These are phyloP conservation scores for Eristalinus sepulchralis DNA, from an alignment of 2,888 invertebrate genomes.

Conservation along the genomic window DNA sequence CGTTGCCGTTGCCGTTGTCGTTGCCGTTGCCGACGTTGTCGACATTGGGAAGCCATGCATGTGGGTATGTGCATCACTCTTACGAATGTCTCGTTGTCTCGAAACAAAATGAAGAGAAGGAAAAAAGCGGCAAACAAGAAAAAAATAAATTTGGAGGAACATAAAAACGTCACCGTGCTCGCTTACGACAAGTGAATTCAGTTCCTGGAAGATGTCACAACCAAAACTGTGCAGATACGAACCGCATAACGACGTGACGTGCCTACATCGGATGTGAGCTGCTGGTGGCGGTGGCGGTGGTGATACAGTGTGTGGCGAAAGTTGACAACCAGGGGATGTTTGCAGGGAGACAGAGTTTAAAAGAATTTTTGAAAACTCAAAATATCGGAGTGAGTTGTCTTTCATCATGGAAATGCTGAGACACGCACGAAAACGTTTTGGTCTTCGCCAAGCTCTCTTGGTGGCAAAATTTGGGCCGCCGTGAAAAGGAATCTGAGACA, in stretches of 20 bases:
- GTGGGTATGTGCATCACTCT: constrained; percentile 41
- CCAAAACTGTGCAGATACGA: constrained; percentile 17
- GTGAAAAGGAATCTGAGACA: no score
- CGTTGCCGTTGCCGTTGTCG: constrained; percentile 1
- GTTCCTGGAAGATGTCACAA: constrained; percentile 38
- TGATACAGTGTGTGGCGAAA: constrained; percentile 13
- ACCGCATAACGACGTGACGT: constrained; percentile 41
- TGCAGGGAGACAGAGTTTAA: background rate
- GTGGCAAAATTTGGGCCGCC: no score
- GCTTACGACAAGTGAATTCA: constrained; percentile 40
- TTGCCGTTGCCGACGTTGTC: background rate
- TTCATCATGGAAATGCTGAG: no score
- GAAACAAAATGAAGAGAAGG: background rate
- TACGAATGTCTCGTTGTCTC: constrained; percentile 38
- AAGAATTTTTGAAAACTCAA: no score
- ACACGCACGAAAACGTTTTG: no score
- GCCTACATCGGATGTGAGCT: constrained; percentile 12
- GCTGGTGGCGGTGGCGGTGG: no score
- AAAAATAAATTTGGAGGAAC: background rate
- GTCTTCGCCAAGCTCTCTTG: no score
- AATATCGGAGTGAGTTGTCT: no score
- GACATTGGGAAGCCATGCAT: constrained; percentile 18
- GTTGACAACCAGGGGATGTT: background rate
- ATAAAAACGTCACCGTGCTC: background rate
- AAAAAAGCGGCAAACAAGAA: background rate